These are phyloP conservation scores for Macaria notata DNA, from an alignment of 2,888 invertebrate genomes.

Conservation along the genomic window DNA sequence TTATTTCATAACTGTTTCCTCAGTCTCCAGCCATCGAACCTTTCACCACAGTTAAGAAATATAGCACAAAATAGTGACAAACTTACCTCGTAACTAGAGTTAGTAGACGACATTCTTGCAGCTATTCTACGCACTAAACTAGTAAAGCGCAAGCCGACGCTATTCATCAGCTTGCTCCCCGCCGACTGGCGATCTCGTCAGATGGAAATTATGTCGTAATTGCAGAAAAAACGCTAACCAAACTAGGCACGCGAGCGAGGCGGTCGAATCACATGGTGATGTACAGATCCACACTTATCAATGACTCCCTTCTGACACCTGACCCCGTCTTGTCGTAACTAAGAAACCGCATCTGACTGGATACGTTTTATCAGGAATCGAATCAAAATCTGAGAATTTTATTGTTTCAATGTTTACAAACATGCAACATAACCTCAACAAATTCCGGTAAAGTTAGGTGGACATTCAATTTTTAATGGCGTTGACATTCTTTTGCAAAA, in stretches of 20 bases:
- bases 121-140: constrained; percentile 47
- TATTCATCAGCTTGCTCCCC: constrained; percentile 53
- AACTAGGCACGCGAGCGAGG: constrained; percentile 14
- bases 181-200: constrained; percentile 27
- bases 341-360: constrained; percentile 39
- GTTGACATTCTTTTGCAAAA: too few species aligned
- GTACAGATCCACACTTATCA: constrained; percentile 46
- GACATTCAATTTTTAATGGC: too few species aligned
- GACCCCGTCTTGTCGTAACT: constrained; percentile 56
- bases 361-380: constrained; percentile 13
- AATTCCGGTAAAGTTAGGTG: background rate
- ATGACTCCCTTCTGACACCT: constrained; percentile 53
- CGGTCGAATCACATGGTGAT: constrained; percentile 36
- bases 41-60: too few species aligned
- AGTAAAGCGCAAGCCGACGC: constrained; percentile 48
- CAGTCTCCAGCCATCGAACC: too few species aligned
- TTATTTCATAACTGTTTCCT: too few species aligned
- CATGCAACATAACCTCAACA: constrained; percentile 46
- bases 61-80: background rate
- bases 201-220: constrained; percentile 42
- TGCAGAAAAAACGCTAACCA: constrained; percentile 6
- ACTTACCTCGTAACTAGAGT: constrained; percentile 63
- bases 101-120: constrained; percentile 60
- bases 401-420: too few species aligned
- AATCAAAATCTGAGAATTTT: constrained; percentile 24